phyloP scores from a whole-genome alignment of 2,888 invertebrate genomes.

The Sminthurides aquaticus region DNA sequence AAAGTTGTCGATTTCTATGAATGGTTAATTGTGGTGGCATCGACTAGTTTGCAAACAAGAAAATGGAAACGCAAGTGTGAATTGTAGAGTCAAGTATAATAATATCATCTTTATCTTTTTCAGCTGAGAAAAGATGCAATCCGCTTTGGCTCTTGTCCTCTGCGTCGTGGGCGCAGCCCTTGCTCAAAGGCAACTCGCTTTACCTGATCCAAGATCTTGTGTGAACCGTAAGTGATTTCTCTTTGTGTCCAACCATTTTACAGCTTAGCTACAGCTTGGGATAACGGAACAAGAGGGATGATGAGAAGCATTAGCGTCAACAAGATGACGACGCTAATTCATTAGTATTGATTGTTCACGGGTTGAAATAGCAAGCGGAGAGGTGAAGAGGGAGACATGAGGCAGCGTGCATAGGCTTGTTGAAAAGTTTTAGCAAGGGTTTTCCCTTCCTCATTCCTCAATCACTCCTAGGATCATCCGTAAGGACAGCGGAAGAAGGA shows the following conservation, averaged over 20 bases:
- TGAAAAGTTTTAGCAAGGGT: too few species aligned
- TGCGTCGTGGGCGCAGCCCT: constrained; percentile 58
- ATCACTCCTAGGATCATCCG: too few species aligned
- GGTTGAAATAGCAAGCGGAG: constrained; percentile 6
- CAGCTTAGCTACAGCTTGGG: too few species aligned
- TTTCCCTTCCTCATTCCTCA: too few species aligned
- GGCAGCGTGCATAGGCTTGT: too few species aligned
- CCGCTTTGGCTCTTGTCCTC: constrained; percentile 48
- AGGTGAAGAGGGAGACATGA: background rate
- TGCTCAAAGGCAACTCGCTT: constrained; percentile 76
- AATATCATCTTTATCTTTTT: constrained; percentile 7
- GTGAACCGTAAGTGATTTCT: constrained; percentile 63
- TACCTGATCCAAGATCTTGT: constrained; percentile 83
- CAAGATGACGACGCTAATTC: background rate
- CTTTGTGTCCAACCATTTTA: too few species aligned
- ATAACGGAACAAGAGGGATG: background rate
- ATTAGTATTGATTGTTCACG: constrained; percentile 1
- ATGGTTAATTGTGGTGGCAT: background rate
- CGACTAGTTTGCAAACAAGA: too few species aligned
- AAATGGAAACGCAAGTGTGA: too few species aligned
- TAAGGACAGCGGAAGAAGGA: background rate
- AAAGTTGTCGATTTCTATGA: background rate
- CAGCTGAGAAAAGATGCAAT: constrained; percentile 21
- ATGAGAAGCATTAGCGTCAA: background rate
- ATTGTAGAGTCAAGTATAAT: too few species aligned